These are phyloP conservation scores for Leistus spinibarbis DNA, from an alignment of 2,888 invertebrate genomes.

Conservation along the genomic window DNA sequence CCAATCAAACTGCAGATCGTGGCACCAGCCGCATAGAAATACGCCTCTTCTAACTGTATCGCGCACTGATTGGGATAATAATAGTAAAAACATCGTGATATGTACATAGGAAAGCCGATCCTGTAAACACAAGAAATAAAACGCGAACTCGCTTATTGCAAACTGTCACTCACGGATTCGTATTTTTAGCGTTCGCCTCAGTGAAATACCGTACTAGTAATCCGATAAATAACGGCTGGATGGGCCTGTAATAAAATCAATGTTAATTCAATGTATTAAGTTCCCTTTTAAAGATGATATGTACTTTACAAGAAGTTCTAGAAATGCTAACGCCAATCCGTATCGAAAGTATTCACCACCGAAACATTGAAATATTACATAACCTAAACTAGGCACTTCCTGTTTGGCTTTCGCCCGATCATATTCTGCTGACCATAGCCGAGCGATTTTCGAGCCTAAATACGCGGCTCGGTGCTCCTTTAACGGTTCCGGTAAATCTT, in stretches of 20 bases:
- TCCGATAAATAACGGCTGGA: constrained; percentile 62
- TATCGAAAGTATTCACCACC: constrained; percentile 63
- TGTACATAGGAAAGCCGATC: constrained; percentile 51
- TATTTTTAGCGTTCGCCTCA: constrained; percentile 51
- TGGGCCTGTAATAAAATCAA: constrained; percentile 43
- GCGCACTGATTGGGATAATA: constrained; percentile 49
- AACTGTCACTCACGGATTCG: constrained; percentile 47
- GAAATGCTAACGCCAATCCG: constrained; percentile 61
- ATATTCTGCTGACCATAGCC: constrained; percentile 66
- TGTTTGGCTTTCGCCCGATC: constrained; percentile 55
- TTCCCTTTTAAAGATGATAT: constrained; percentile 9
- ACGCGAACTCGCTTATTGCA: not conserved
- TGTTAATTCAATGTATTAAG: constrained; percentile 10
- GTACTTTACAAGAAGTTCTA: constrained; percentile 62
- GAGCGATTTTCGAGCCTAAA: constrained; percentile 66
- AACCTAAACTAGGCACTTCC: constrained; percentile 64
- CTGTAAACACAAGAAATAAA: constrained; percentile 42
- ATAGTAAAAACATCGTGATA: constrained; percentile 53
- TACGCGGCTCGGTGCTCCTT: constrained; percentile 65
- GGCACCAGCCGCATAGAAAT: constrained; percentile 63
- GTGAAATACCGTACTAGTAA: constrained; percentile 62
- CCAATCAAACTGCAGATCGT: constrained; percentile 64
- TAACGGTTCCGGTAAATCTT: constrained; percentile 71
- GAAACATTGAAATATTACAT: constrained; percentile 64
- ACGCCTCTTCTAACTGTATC: constrained; percentile 59